Evolutionary conservation across 2,888 invertebrate genomes (phyloP).

Genomic region (Cataglyphis altisquamis): DNA sequence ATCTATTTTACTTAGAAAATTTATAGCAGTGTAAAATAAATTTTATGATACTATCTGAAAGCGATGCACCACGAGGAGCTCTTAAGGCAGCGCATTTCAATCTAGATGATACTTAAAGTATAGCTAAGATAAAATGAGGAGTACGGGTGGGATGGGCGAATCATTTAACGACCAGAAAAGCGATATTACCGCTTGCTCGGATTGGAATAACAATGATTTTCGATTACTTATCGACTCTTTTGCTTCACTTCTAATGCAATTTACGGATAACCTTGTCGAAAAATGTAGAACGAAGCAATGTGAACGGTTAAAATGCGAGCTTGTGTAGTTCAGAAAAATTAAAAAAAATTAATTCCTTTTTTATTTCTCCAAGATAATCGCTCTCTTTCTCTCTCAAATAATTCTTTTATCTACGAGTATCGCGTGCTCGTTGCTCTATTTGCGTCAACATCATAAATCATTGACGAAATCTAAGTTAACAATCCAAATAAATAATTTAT

Average conservation of each 20-base stretch:
- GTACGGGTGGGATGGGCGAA: conserved; percentile 10
- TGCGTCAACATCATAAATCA: conserved; percentile 20
- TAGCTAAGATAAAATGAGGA: conserved; percentile 41
- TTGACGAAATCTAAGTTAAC: conserved; percentile 11
- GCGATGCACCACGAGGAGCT: conserved; percentile 14
- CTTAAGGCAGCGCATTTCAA: conserved; percentile 35
- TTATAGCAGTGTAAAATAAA: conserved; percentile 25
- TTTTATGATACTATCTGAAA: conserved; percentile 34
- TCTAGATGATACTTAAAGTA: conserved; percentile 33
- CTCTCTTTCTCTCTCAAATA: not conserved
- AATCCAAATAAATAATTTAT: conserved; percentile 33
- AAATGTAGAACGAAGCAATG: not conserved
- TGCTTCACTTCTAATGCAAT: not conserved
- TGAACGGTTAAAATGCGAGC: not conserved
- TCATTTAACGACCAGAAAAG: not conserved
- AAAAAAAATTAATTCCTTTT: not conserved
- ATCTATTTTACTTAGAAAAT: conserved; percentile 33
- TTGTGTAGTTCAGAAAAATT: not conserved
- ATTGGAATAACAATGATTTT: not conserved
- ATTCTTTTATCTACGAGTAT: conserved; percentile 2
- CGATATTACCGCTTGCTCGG: not conserved
- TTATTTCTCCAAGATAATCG: not conserved
- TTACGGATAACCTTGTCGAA: not conserved
- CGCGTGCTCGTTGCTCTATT: not conserved
- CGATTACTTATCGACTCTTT: not conserved